These are phyloP conservation scores for Sphaerodactylus townsendi DNA, from an alignment of 2,113 vertebrate species.

Conservation along the genomic window DNA sequence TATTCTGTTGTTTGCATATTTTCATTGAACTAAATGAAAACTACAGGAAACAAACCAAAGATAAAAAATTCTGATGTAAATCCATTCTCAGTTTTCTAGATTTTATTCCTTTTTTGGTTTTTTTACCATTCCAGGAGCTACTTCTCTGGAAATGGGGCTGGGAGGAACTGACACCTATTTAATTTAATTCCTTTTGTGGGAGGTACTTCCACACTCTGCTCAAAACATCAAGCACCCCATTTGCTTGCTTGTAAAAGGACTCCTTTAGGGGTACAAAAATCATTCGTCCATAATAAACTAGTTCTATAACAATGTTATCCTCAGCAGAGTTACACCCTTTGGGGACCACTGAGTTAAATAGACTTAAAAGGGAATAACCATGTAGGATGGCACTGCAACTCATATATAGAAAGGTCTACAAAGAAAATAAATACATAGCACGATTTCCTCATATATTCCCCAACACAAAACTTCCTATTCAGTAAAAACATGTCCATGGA, in stretches of 20 bases:
- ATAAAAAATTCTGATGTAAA: neutral
- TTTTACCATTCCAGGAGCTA: neutral
- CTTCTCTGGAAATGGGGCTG: neutral
- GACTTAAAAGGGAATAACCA: too few relatives aligned
- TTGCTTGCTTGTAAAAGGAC: neutral
- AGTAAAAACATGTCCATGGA: constrained; percentile 11
- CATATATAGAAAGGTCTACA: neutral
- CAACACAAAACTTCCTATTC: neutral
- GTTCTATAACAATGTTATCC: neutral
- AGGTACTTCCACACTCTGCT: neutral
- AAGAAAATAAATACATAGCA: neutral
- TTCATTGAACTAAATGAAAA: neutral
- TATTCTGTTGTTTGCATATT: neutral
- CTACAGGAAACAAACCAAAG: neutral
- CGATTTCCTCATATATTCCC: neutral
- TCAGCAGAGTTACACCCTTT: too few relatives aligned
- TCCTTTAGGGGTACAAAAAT: neutral
- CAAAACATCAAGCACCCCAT: neutral
- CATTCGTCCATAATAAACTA: neutral
- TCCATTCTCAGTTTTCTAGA: neutral
- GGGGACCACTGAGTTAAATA: too few relatives aligned
- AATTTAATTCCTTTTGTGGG: neutral
- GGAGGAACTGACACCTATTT: neutral
- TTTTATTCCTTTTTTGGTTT: too few relatives aligned
- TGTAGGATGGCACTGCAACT: neutral